Conservation (phyloP, 2,888 invertebrate genomes). For the Neuroscelio doddi region DNA sequence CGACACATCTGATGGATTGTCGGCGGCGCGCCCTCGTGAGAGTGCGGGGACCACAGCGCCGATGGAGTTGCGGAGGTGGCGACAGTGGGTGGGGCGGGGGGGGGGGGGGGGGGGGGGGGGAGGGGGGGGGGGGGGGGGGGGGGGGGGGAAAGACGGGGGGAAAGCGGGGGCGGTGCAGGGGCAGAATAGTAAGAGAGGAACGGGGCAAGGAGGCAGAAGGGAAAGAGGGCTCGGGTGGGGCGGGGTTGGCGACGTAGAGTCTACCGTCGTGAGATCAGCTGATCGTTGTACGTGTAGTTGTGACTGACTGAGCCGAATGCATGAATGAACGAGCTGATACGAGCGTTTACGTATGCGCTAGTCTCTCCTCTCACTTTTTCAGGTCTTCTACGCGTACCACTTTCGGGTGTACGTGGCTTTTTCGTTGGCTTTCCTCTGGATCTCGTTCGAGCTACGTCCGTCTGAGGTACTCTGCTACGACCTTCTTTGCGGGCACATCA, state of each 20-base stretch:
- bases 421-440: neutral
- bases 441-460: too few species aligned
- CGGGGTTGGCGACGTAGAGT: conserved; percentile 68
- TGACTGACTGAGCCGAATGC: conserved; percentile 60
- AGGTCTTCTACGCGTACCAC: conserved; percentile 13
- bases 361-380: conserved; percentile 35
- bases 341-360: conserved; percentile 31
- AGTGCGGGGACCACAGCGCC: too few species aligned
- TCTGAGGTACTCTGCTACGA: too few species aligned
- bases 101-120: too few species aligned
- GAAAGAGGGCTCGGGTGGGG: conserved; percentile 48
- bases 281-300: conserved; percentile 49
- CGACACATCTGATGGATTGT: too few species aligned
- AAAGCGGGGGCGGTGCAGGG: conserved; percentile 33
- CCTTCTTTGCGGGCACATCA: too few species aligned
- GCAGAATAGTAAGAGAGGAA: conserved; percentile 35
- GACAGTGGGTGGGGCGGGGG: too few species aligned
- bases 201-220: conserved; percentile 39
- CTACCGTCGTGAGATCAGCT: conserved; percentile 62
- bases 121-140: too few species aligned
- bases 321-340: conserved; percentile 56
- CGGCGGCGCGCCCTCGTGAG: too few species aligned
- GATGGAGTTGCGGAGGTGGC: too few species aligned
- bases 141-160: too few species aligned
- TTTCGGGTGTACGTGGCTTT: too few species aligned